Evolutionary conservation across 2,113 vertebrate species (phyloP).

Genomic region (Sphaerodactylus townsendi): DNA sequence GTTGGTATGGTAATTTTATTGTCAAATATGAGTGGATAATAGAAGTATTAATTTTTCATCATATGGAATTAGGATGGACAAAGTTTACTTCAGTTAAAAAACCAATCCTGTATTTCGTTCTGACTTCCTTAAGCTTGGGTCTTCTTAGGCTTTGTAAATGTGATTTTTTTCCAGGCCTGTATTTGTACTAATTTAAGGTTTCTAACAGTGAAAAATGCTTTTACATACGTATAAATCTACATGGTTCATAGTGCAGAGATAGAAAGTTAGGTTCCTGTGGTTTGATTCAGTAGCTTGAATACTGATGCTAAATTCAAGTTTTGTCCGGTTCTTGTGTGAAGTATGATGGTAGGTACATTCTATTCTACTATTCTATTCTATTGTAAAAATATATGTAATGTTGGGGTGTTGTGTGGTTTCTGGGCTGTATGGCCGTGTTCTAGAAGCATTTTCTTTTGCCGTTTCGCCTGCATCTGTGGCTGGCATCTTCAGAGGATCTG

Average conservation of each 20-base stretch:
- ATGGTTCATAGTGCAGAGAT: background rate
- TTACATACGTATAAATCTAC: background rate
- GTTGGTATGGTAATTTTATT: conserved; percentile 1
- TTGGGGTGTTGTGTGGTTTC: too few relatives aligned
- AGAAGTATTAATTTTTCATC: background rate
- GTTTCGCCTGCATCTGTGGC: too few relatives aligned
- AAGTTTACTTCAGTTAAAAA: background rate
- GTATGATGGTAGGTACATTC: background rate
- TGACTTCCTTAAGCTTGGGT: background rate
- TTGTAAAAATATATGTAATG: background rate
- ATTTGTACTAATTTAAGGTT: background rate
- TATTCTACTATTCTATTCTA: background rate
- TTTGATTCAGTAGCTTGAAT: background rate
- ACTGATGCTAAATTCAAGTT: background rate
- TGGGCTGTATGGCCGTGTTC: too few relatives aligned
- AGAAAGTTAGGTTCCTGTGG: background rate
- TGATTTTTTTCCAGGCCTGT: background rate
- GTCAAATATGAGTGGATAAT: background rate
- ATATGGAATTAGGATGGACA: background rate
- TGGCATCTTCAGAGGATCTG: too few relatives aligned
- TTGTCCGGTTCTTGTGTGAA: background rate
- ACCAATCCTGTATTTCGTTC: background rate
- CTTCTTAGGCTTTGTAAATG: background rate
- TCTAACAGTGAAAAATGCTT: background rate
- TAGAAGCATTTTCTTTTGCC: too few relatives aligned